Conservation (phyloP, 2,797 vertebrate species). For the Chelmon rostratus region DNA sequence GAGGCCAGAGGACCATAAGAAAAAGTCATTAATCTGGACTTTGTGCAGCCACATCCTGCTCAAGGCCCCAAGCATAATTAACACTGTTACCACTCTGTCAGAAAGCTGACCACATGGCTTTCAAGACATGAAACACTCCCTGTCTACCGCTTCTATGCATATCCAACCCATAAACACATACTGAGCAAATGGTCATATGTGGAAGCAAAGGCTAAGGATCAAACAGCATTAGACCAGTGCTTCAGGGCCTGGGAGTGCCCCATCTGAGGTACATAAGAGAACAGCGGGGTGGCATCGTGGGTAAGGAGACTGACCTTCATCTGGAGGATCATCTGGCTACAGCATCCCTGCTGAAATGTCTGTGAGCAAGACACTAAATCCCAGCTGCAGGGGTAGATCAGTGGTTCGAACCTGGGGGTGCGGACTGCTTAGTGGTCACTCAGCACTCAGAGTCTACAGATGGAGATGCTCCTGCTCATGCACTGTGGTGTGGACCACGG, state of each 20-base stretch:
- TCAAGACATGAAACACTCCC: conserved; percentile 45
- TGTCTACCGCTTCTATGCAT: conserved; percentile 18
- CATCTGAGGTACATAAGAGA: conserved; percentile 32
- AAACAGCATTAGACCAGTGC: conserved; percentile 37
- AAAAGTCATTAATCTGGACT: conserved; percentile 74
- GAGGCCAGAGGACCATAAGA: conserved; percentile 66
- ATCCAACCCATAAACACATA: conserved; percentile 51
- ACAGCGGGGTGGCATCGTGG: conserved; percentile 46
- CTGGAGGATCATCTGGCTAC: conserved; percentile 32
- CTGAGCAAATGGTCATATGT: conserved; percentile 52
- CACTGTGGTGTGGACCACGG: not conserved
- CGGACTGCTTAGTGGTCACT: conserved; percentile 5
- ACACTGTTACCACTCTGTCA: conserved; percentile 53
- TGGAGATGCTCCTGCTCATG: conserved; percentile 6
- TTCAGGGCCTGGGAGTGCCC: conserved; percentile 31
- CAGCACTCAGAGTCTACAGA: not conserved
- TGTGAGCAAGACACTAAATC: conserved; percentile 31
- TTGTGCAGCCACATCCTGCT: conserved; percentile 65
- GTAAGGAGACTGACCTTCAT: conserved; percentile 31
- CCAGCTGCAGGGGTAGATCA: conserved; percentile 36
- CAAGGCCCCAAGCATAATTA: conserved; percentile 64
- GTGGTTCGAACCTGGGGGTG: conserved; percentile 6
- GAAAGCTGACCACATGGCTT: conserved; percentile 50
- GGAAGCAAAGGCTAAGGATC: conserved; percentile 45
- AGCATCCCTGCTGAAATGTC: conserved; percentile 64